phyloP scores from a whole-genome alignment of 2,888 invertebrate genomes.

The Oasisia sp. region DNA sequence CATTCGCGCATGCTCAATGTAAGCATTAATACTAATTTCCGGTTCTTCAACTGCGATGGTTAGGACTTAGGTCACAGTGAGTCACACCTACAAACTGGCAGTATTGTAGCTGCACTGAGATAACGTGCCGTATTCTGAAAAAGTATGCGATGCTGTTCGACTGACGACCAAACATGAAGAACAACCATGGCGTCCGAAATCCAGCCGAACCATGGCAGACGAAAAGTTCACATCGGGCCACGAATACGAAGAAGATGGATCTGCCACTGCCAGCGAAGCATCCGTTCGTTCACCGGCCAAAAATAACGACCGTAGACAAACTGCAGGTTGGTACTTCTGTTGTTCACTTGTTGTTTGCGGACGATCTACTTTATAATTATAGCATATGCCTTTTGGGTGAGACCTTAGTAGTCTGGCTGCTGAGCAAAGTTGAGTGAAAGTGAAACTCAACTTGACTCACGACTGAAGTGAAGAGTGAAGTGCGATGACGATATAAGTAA shows the following conservation, averaged over 20 bases:
- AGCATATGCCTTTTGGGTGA: neutral
- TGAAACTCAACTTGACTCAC: too few species aligned
- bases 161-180: neutral
- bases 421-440: too few species aligned
- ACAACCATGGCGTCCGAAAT: neutral
- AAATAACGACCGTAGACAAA: neutral
- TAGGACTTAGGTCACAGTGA: neutral
- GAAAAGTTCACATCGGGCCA: neutral
- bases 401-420: too few species aligned
- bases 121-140: neutral
- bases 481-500: too few species aligned
- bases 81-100: neutral
- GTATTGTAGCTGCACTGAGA: neutral
- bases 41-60: constrained; percentile 2
- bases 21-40: neutral
- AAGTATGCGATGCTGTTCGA: neutral
- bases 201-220: neutral
- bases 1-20: neutral
- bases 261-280: neutral
- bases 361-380: neutral
- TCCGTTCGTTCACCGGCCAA: neutral
- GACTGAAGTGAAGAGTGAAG: too few species aligned
- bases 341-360: neutral
- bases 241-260: neutral
- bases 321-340: neutral